phyloP scores from a whole-genome alignment of 2,888 invertebrate genomes.

The Ischnura elegans region DNA sequence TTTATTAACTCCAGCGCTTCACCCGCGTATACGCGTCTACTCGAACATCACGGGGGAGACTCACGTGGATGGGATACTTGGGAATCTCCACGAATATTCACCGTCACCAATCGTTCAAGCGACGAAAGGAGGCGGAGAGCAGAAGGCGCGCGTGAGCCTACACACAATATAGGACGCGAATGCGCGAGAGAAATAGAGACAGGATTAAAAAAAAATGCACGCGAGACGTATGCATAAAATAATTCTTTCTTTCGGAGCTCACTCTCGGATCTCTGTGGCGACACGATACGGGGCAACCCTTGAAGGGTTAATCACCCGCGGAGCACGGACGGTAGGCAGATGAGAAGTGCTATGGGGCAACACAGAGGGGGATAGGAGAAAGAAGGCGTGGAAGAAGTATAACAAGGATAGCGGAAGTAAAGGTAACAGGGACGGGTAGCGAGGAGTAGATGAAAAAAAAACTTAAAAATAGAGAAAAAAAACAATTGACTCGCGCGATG shows the following conservation, averaged over 20 bases:
- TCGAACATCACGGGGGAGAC: too few species aligned
- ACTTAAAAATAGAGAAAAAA: not conserved
- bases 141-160: too few species aligned
- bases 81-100: too few species aligned
- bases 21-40: not conserved
- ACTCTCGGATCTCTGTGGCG: not conserved
- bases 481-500: not conserved
- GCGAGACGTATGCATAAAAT: not conserved
- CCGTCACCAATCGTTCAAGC: too few species aligned
- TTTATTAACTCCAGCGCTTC: too few species aligned
- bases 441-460: too few species aligned
- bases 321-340: not conserved
- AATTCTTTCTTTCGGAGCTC: too few species aligned
- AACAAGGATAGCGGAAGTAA: not conserved
- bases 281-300: not conserved
- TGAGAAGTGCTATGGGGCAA: not conserved
- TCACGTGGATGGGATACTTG: too few species aligned
- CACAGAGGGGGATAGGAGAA: not conserved
- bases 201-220: not conserved
- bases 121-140: too few species aligned
- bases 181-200: not conserved
- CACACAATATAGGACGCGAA: too few species aligned
- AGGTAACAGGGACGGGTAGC: not conserved
- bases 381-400: not conserved
- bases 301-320: slow-evolving; percentile 30